These are phyloP conservation scores for Brachypalpus laphriformis DNA, from an alignment of 2,888 invertebrate species.

Conservation along the genomic window DNA sequence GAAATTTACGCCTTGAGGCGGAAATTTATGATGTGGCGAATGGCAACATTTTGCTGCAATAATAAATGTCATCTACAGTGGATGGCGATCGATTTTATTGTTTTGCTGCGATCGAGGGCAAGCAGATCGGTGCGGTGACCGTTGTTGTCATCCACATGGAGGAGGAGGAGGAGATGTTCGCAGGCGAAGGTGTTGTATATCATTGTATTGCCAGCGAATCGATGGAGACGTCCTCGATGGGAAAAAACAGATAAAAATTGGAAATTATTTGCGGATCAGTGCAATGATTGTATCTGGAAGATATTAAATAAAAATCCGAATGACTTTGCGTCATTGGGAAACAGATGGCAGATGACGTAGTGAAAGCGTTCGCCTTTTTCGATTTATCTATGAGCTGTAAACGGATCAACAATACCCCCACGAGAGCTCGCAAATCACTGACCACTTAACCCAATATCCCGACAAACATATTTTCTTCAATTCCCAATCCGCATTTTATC, in stretches of 20 bases:
- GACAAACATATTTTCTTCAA: too few relatives aligned
- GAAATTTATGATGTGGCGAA: conserved; percentile 74
- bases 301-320: conserved; percentile 18
- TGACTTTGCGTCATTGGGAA: conserved; percentile 37
- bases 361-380: too few relatives aligned
- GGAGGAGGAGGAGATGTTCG: not conserved
- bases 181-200: not conserved
- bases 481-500: conserved; percentile 12
- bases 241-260: conserved; percentile 8
- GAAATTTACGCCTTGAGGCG: conserved; percentile 71
- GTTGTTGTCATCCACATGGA: not conserved
- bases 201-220: too few relatives aligned
- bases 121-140: not conserved
- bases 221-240: conserved; percentile 23
- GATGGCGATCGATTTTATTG: conserved; percentile 58
- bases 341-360: conserved; percentile 52
- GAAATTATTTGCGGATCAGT: conserved; percentile 22
- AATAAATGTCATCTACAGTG: conserved; percentile 71
- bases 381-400: too few relatives aligned
- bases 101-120: conserved; percentile 22
- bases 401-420: too few relatives aligned
- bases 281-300: conserved; percentile 40
- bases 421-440: not conserved
- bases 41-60: conserved; percentile 68
- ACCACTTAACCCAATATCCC: conserved; percentile 27